phyloP scores from a whole-genome alignment of 2,113 vertebrate species.

The Saimiri boliviensis region DNA sequence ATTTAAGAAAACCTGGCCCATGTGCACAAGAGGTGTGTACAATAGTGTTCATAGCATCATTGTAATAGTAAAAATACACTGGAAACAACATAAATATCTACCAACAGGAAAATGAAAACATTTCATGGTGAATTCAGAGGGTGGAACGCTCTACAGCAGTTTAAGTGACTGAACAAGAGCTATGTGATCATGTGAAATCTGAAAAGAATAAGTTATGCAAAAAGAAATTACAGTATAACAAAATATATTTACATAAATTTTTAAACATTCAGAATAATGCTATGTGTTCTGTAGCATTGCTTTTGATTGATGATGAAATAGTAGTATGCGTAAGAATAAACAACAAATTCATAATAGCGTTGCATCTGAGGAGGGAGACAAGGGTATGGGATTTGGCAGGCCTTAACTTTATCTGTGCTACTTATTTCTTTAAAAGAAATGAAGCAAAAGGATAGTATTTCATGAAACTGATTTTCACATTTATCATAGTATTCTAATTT shows the following conservation, averaged over 20 bases:
- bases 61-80: neutral
- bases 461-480: conserved; percentile 17
- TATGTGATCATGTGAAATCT: conserved; percentile 5
- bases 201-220: neutral
- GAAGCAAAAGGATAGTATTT: conserved; percentile 33
- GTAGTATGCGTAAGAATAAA: neutral
- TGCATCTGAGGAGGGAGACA: neutral
- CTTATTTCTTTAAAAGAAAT: conserved; percentile 40
- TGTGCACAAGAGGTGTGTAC: neutral
- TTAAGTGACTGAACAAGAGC: neutral
- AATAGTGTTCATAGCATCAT: neutral
- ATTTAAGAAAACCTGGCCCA: neutral
- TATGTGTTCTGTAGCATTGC: neutral
- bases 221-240: neutral
- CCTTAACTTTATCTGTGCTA: conserved; percentile 13
- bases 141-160: neutral
- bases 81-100: neutral
- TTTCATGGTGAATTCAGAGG: neutral
- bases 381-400: neutral
- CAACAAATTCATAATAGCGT: neutral
- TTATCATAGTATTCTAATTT: neutral
- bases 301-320: neutral
- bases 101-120: conserved; percentile 5
- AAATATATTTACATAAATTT: conserved; percentile 10
- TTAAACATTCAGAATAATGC: neutral